Base-by-base conservation (phyloP, 2,113 vertebrate species). In the Albula glossodonta region DNA sequence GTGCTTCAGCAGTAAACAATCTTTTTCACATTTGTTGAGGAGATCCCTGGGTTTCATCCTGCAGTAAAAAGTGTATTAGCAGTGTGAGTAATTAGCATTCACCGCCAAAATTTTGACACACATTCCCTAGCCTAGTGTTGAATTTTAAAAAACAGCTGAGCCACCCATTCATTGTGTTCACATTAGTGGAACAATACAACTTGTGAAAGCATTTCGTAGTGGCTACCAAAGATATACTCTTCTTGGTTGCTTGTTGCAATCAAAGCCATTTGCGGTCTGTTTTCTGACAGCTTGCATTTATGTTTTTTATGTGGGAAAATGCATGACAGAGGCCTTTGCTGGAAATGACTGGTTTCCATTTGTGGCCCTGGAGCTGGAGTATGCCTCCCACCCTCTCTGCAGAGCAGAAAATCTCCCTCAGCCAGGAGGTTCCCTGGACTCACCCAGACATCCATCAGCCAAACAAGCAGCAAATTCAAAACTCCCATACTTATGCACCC, bases 61-160 rank as follows among this genome's bases (percentile, higher is more conserved):
- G 85, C 83, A 84, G 87, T 85, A 85, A 89, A 85, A 89, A 86
- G 87, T 81, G 90, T 88, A 91, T 85, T 41, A 87, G 83, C 83
- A 66, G 82, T 78, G 52, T 78, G 51, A 86, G 60, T 81, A 83
- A 85, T 87, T 70, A 74, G 77, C 84, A 90, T 89, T 66, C 66
- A 48, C 51, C 70, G 51, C 84, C 22, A 22, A 74, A 79, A 86
- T 53, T 57, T 60, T 66, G 74, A 81, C 17, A 82, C 51, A 84
- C 51, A 57, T 77, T 25, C 85, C 90, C 49, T 88, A 77, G 70
- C 90, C 86, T n/a, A 91, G 80, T 53, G 85, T 77, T 83, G 85
- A 89, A 82, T 81, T 84, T 41, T 83, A 78, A 31, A 85, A 83
- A 81, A 22, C 82, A 53, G 84, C 49, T 86, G 12, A 84, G 86